Percentiles rank a stretch among this genome's conserved stretches.
phyloP scores from a whole-genome alignment of 2,797 vertebrate species.

The Clamator glandarius region DNA sequence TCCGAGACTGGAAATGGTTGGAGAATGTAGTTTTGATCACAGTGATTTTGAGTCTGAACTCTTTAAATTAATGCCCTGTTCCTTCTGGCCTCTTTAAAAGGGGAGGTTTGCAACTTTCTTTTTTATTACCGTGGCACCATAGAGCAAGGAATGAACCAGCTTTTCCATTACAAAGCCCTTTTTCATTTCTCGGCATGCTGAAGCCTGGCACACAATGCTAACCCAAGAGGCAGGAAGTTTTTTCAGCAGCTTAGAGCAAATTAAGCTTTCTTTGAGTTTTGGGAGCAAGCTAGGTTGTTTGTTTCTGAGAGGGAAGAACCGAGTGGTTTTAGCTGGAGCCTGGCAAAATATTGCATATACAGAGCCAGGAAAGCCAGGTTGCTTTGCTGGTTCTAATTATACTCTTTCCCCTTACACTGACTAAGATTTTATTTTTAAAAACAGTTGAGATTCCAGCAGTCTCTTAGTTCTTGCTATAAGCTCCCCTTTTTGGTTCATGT shows the following conservation, averaged over 20 bases:
- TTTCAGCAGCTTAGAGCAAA: constrained; percentile 38
- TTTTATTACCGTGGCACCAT: background rate
- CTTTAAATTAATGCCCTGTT: constrained; percentile 15
- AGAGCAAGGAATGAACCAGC: background rate
- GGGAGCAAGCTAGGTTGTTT: constrained; percentile 37
- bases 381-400: constrained; percentile 47
- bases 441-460: constrained; percentile 16
- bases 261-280: constrained; percentile 54
- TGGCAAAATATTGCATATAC: constrained; percentile 4
- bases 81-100: constrained; percentile 2
- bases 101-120: constrained; percentile 18
- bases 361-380: constrained; percentile 55
- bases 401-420: constrained; percentile 7
- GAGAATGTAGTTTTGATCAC: background rate
- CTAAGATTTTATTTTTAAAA: constrained; percentile 58
- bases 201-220: constrained; percentile 45
- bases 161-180: constrained; percentile 62
- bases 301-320: constrained; percentile 27
- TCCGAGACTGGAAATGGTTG: background rate
- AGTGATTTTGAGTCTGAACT: background rate
- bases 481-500: constrained; percentile 6
- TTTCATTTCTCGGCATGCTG: constrained; percentile 40
- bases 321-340: constrained; percentile 8
- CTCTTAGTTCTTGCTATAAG: constrained; percentile 33
- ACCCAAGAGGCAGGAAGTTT: constrained; percentile 33